These are phyloP conservation scores for Leptodactylus fuscus DNA, from an alignment of 2,113 vertebrate species.

Conservation along the genomic window DNA sequence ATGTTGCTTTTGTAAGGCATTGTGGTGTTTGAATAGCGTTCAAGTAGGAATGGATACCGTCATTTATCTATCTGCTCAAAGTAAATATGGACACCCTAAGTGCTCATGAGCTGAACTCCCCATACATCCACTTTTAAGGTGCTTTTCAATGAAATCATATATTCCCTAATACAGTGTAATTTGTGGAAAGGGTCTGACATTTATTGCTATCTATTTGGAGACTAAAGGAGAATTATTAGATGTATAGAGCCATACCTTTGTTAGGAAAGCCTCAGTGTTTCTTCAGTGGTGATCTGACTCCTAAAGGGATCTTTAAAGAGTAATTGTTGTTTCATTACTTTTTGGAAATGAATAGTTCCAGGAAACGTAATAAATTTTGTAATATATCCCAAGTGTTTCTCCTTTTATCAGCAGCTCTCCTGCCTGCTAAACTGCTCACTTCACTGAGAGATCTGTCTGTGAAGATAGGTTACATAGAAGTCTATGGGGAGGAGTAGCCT, in stretches of 20 bases:
- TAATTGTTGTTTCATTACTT: too few species aligned
- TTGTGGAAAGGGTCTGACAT: background rate
- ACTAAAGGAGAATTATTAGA: background rate
- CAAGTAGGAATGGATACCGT: background rate
- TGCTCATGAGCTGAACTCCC: background rate
- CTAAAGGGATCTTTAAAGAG: too few species aligned
- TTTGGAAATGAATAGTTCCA: too few species aligned
- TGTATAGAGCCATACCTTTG: background rate
- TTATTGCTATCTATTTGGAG: background rate
- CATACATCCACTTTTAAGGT: background rate
- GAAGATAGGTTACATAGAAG: too few species aligned
- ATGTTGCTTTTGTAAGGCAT: slow-evolving; percentile 11
- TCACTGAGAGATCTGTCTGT: too few species aligned
- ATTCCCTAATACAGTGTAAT: background rate
- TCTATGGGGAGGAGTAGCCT: too few species aligned
- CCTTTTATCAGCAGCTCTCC: too few species aligned
- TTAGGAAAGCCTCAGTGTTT: background rate
- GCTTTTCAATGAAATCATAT: background rate
- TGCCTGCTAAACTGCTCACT: too few species aligned
- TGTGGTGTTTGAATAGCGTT: background rate
- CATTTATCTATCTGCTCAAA: background rate
- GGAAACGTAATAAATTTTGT: too few species aligned
- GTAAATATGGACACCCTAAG: background rate
- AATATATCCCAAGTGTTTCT: too few species aligned
- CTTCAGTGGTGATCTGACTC: background rate